phyloP scores from a whole-genome alignment of 2,888 invertebrate genomes.

The Seira musarum region DNA sequence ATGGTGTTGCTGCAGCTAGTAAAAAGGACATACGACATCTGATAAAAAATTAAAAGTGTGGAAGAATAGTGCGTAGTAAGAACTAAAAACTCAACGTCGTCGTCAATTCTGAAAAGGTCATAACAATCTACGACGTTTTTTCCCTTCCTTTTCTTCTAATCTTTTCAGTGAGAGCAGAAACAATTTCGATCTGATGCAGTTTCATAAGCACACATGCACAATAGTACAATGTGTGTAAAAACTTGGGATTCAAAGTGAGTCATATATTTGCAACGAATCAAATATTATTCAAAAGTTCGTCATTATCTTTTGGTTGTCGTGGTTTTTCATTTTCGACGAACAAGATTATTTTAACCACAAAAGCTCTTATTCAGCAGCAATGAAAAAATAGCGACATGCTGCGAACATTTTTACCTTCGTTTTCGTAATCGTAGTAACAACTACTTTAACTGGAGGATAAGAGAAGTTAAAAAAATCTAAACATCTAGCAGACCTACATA shows the following conservation, averaged over 20 bases:
- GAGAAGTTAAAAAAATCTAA: neutral
- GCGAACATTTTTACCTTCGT: neutral
- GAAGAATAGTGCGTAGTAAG: neutral
- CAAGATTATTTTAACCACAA: neutral
- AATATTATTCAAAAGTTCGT: neutral
- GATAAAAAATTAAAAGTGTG: neutral
- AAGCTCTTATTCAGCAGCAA: too few species aligned
- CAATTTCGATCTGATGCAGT: too few species aligned
- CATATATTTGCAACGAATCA: neutral
- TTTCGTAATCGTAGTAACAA: too few species aligned
- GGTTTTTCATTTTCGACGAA: conserved; percentile 6
- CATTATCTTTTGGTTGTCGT: neutral
- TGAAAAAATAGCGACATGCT: neutral
- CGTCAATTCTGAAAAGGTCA: neutral
- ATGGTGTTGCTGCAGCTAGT: neutral
- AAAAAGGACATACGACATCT: conserved; percentile 6
- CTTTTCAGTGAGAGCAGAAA: neutral
- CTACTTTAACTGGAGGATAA: neutral
- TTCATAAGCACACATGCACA: neutral
- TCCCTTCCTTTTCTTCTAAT: neutral
- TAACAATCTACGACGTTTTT: neutral
- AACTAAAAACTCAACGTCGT: neutral
- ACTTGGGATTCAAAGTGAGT: conserved; percentile 6
- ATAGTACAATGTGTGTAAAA: neutral
- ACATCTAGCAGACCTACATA: neutral